Percentiles rank a stretch among this genome's conserved stretches.
These are phyloP conservation scores for Epirrhoe alternata DNA, from an alignment of 2,888 invertebrate species.

Conservation along the genomic window DNA sequence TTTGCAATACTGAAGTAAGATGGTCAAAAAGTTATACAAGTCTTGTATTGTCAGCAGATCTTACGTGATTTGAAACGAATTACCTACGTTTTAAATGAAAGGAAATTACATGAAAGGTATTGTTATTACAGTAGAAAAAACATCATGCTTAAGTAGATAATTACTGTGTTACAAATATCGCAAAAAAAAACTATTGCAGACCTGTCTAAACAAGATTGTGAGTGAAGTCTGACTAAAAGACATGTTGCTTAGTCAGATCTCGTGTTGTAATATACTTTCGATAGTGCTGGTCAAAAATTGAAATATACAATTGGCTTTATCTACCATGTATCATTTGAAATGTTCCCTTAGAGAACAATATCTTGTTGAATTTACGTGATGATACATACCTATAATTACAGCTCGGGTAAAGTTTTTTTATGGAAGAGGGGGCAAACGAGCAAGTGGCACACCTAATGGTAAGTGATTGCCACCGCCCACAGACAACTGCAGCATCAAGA, in stretches of 20 bases:
- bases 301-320: background rate
- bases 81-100: background rate
- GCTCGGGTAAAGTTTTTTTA: background rate
- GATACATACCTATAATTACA: conserved; percentile 51
- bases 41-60: conserved; percentile 21
- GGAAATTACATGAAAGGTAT: no score
- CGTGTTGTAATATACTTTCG: background rate
- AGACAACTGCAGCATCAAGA: no score
- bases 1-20: conserved; percentile 27
- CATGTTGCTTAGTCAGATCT: background rate
- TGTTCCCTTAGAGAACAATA: conserved; percentile 53
- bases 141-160: no score
- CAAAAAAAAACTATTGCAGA: no score
- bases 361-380: conserved; percentile 47
- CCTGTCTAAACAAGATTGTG: no score
- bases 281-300: background rate
- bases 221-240: no score
- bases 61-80: background rate
- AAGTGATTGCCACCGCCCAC: no score
- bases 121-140: no score
- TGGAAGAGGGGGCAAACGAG: no score
- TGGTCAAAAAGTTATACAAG: conserved; percentile 28
- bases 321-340: conserved; percentile 1
- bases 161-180: no score
- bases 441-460: no score